Percentiles rank a stretch among this genome's conserved stretches.
phyloP scores from a whole-genome alignment of 2,113 vertebrate species.

The Dermatemys mawii region DNA sequence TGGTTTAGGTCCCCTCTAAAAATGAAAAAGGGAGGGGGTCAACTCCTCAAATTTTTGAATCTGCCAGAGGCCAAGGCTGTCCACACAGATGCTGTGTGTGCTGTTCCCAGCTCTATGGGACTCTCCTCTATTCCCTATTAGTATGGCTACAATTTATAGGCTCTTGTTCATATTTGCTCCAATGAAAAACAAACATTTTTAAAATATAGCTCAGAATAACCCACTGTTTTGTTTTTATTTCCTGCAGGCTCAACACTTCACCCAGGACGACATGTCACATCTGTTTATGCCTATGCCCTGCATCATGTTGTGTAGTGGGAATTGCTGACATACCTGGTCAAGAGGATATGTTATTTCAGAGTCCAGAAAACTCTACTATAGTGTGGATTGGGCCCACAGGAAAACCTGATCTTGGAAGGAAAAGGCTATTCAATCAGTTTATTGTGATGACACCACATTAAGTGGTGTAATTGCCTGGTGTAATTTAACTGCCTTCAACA shows the following conservation, averaged over 20 bases:
- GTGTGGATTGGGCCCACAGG: neutral
- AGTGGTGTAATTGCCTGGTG: neutral
- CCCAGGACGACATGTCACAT: too few relatives aligned
- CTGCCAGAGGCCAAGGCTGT: neutral
- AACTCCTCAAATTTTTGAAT: accelerated
- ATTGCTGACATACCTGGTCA: neutral
- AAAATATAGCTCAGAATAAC: accelerated
- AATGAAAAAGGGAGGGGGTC: neutral
- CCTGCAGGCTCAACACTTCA: neutral
- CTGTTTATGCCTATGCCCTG: neutral
- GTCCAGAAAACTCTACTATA: neutral
- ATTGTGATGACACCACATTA: neutral
- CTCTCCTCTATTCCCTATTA: neutral
- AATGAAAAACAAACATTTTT: neutral
- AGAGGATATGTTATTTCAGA: neutral
- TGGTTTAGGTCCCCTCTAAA: neutral
- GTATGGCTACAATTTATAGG: accelerated
- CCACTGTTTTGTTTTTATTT: neutral
- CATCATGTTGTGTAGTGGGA: neutral
- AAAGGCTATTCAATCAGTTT: neutral
- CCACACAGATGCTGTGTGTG: neutral
- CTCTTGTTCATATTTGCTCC: too few relatives aligned
- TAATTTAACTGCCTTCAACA: neutral
- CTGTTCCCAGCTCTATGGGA: neutral
- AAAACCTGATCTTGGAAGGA: neutral